Evolutionary conservation across 2,113 vertebrate genomes (phyloP).

Genomic region (Malurus elegans): DNA sequence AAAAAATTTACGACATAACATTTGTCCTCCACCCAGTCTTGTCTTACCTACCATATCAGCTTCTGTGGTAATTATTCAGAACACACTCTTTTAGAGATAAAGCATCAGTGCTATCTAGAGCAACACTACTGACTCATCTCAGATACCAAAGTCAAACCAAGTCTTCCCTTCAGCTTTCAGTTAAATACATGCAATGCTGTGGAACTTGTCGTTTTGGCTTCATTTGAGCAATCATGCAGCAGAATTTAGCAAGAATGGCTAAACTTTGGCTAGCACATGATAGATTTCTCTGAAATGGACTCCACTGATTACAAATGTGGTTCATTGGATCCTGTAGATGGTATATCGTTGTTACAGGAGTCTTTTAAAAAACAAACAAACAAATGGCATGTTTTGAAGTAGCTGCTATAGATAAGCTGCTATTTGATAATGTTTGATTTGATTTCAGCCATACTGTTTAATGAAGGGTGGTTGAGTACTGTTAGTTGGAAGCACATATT

Average conservation of each 20-base stretch:
- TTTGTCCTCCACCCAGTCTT: background rate
- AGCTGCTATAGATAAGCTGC: background rate
- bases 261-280: background rate
- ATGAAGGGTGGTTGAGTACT: background rate
- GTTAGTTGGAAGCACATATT: background rate
- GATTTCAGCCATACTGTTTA: background rate
- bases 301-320: background rate
- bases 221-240: background rate
- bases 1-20: background rate
- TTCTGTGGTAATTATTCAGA: background rate
- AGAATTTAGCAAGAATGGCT: slow-evolving; percentile 21
- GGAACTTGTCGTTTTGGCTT: slow-evolving; percentile 28
- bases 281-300: background rate
- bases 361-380: background rate
- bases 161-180: slow-evolving; percentile 1
- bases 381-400: background rate
- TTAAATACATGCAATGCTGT: slow-evolving; percentile 14
- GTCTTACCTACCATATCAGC: background rate
- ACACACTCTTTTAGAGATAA: background rate
- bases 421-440: background rate
- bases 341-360: background rate
- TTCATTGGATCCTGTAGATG: background rate
- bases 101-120: background rate
- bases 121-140: background rate
- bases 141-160: background rate